A percentile compares a stretch with the other conserved stretches of the same genome.
phyloP scores from a whole-genome alignment of 37 sponge, comb jelly and placozoan species.

The Petrosia ficiformis region DNA sequence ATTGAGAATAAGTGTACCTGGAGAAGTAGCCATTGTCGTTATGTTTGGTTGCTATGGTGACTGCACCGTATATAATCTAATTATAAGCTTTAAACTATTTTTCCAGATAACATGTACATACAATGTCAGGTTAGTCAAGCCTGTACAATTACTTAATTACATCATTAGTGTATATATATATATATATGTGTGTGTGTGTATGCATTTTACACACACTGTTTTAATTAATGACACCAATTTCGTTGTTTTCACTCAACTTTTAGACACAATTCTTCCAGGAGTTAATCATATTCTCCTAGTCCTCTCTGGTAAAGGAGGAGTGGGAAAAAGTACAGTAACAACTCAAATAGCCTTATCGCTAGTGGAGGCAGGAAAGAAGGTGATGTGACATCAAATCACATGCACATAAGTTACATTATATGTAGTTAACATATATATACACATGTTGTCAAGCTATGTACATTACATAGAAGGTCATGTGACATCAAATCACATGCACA shows the following conservation, averaged over 20 bases:
- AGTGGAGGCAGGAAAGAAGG: conserved; percentile 49
- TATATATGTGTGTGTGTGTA: too few relatives aligned
- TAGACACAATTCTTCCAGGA: background rate
- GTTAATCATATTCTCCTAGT: conserved; percentile 74
- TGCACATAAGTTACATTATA: background rate
- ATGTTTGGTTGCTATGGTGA: too few relatives aligned
- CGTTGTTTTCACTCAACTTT: background rate
- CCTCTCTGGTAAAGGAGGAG: conserved; percentile 98
- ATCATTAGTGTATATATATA: too few relatives aligned
- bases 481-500: background rate
- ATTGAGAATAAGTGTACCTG: too few relatives aligned
- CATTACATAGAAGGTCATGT: background rate
- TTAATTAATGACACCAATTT: background rate
- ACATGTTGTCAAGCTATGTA: background rate
- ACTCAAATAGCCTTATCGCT: conserved; percentile 83
- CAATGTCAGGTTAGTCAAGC: too few relatives aligned
- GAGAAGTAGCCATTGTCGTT: too few relatives aligned
- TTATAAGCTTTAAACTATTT: too few relatives aligned
- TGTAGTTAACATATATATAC: background rate
- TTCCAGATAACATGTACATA: too few relatives aligned
- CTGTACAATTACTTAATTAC: too few relatives aligned
- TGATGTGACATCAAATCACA: background rate
- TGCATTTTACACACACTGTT: too few relatives aligned
- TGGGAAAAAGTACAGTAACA: conserved; percentile 97
- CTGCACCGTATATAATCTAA: too few relatives aligned